These are phyloP conservation scores for Sturnus vulgaris DNA, from an alignment of 2,113 vertebrate genomes.

Conservation along the genomic window DNA sequence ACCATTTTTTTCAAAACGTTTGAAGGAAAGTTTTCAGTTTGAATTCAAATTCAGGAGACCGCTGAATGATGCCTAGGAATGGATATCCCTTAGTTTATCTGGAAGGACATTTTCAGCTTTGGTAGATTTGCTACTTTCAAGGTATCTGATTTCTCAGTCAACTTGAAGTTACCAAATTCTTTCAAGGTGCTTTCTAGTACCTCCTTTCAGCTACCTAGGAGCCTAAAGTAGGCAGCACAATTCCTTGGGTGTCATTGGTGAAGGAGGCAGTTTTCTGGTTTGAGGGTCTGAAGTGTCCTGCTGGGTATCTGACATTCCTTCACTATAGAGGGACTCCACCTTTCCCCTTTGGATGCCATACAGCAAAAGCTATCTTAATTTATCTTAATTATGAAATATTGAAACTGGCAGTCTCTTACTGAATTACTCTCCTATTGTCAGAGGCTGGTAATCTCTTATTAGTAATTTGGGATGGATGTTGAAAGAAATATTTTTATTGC, in stretches of 20 bases:
- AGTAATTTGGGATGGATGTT: background rate
- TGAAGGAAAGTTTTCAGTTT: background rate
- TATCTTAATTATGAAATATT: background rate
- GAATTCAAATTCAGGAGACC: background rate
- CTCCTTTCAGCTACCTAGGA: background rate
- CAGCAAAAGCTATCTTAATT: background rate
- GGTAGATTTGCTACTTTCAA: background rate
- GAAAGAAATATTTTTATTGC: background rate
- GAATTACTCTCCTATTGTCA: background rate
- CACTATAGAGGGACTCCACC: accelerated
- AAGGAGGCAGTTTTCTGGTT: background rate
- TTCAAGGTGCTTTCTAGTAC: background rate
- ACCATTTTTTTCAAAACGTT: background rate
- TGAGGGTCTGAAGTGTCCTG: background rate
- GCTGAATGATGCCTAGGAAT: background rate
- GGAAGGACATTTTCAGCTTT: background rate
- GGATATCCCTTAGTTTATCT: background rate
- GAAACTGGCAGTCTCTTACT: background rate
- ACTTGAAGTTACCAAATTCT: background rate
- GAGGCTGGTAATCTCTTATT: background rate
- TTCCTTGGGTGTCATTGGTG: background rate
- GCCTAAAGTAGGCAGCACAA: background rate
- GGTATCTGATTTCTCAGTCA: background rate
- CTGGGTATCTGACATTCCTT: background rate
- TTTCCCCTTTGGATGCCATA: background rate